Evolutionary conservation across 1,140 invertebrate species (phyloP), one percentile per base, ranked within the genome.

Genomic region (Dryas iulia): DNA sequence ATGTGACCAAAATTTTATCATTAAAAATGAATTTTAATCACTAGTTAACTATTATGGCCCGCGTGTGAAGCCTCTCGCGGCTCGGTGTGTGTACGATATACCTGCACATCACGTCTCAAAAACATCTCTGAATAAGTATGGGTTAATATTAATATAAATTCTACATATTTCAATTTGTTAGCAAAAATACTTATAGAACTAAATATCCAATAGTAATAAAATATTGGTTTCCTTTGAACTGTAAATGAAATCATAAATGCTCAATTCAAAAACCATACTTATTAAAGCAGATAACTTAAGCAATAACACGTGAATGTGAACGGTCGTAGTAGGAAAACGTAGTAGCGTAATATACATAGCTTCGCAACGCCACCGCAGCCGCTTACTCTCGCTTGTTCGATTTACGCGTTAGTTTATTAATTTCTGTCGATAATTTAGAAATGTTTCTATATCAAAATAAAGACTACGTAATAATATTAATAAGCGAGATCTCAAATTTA

Each of bases 401-500:
- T 75, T 72, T 65, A 62, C 81, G 80, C 83, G 81, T 80, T 89
- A 88, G 87, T 87, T 84, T 61, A 75, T 71, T 84, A 81, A 77
- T 78, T 86, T 83, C 82, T 83, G 79, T 87, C 81, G 83, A 79
- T 82, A 86, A 87, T 79, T 84, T 90, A 90, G 86, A 85, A 72
- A 83, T 85, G 82, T 88, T 84, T 90, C 85, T 89, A 87, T 90
- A 90, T 91, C 87, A 90, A 82, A 87, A 83, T 83, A 88, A 89
- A 90, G 89, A 89, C 87, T 89, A 91, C 86, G 83, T 91, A 91
- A 90, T 89, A 85, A 83, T 71, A 71, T 66, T 71, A 73, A 74
- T 91, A 91, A 91, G 89, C 89, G 88, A 91, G 89, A 90, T 91
- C 89, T 91, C 89, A 91, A 91, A 89, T 91, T 90, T 89, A 87